Conservation (phyloP, 1,140 invertebrate genomes). For the Cydia splendana region DNA sequence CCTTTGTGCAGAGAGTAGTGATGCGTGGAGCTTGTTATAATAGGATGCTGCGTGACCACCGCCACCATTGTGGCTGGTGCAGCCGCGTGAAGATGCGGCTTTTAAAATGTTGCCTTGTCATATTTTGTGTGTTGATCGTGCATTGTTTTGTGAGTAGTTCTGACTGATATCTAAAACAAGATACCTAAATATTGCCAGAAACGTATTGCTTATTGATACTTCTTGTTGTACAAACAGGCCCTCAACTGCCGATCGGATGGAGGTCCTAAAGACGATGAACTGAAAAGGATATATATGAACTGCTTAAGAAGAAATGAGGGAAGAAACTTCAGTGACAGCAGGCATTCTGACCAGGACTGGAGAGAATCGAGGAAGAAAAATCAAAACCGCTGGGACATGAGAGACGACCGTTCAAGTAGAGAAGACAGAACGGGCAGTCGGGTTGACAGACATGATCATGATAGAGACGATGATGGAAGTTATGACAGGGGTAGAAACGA, state of each 20-base stretch:
- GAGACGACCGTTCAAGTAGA: conserved; percentile 38
- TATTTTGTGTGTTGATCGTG: conserved; percentile 44
- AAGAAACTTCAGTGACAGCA: conserved; percentile 45
- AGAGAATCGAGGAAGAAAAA: conserved; percentile 46
- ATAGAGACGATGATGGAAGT: conserved; percentile 27
- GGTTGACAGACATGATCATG: conserved; percentile 39
- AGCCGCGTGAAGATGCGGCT: conserved; percentile 47
- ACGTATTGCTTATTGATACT: too few species aligned
- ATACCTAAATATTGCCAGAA: too few species aligned
- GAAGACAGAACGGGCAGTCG: conserved; percentile 43
- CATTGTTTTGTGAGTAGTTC: conserved; percentile 50
- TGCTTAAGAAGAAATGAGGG: conserved; percentile 59
- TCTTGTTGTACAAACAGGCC: conserved; percentile 44
- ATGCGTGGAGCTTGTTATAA: conserved; percentile 47
- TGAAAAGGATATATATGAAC: conserved; percentile 63
- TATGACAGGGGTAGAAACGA: conserved; percentile 33
- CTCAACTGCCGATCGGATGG: conserved; percentile 77
- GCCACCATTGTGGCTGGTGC: conserved; percentile 17
- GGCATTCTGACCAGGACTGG: conserved; percentile 51
- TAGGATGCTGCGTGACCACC: conserved; percentile 33
- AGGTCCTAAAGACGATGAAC: conserved; percentile 69
- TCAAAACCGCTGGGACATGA: conserved; percentile 44
- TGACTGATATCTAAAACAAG: background rate
- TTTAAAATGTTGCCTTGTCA: conserved; percentile 37
- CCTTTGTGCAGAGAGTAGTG: conserved; percentile 37